These are phyloP conservation scores for Tethea ocularis DNA, from an alignment of 2,888 invertebrate genomes.

Conservation along the genomic window DNA sequence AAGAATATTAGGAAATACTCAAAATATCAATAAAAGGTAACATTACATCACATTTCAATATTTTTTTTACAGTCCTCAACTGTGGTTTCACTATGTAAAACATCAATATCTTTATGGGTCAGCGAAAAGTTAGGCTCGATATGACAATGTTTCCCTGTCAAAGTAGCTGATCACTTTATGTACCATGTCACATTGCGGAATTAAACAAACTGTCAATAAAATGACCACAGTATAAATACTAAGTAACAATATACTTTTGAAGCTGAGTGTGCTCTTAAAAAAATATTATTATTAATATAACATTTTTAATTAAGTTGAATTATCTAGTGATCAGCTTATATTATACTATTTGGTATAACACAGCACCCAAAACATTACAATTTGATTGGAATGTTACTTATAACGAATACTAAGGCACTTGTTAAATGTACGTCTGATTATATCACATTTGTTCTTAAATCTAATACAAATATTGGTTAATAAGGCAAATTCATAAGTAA, in stretches of 20 bases:
- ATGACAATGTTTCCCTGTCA: no score
- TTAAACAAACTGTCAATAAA: no score
- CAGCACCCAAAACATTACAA: slow-evolving; percentile 1
- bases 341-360: slow-evolving; percentile 1
- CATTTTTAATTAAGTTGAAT: background rate
- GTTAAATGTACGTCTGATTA: background rate
- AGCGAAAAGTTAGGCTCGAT: no score
- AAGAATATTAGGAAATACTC: background rate
- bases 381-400: slow-evolving; percentile 3
- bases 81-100: background rate
- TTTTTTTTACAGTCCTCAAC: no score
- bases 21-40: background rate
- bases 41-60: background rate
- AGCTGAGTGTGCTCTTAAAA: no score
- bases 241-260: no score
- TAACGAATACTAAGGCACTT: background rate
- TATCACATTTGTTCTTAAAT: background rate
- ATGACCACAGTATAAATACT: no score
- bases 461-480: background rate
- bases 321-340: background rate
- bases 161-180: no score
- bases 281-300: no score
- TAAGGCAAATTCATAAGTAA: background rate
- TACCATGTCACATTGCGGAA: no score
- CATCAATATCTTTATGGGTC: no score